Base-by-base conservation (phyloP, 2,888 invertebrate genomes). In the Epistrophe grossulariae region DNA sequence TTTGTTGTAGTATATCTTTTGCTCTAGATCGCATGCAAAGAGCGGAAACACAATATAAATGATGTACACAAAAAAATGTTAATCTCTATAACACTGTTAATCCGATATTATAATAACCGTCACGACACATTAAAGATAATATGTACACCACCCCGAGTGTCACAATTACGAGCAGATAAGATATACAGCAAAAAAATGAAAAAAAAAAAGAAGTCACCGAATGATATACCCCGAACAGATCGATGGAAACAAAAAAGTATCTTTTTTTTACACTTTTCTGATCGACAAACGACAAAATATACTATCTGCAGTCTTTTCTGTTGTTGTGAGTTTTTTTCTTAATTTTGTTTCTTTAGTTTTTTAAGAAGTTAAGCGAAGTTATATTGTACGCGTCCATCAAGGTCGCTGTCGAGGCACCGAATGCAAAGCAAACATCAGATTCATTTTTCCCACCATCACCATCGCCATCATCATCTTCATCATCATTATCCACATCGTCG, bases 391-490 rank as follows among this genome's bases (percentile, higher is more conserved):
- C 91, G 92, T 92, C 93, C 92, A 92, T 92, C 93, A 93, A 93
- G 92, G 92, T 93, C 92, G 92, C 92, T 92, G 91, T 91, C 92
- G 91, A 89, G 90, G 90, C 90, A 91, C 92, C 92, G 92, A 93
- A 90, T 90, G 91, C 89, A 89, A 90, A 84, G 82, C 88, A 84
- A 89, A 84, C 88, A 88, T 83, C 83, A 80, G 80, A 78, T 81
- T 87, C 82, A 73, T 88, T 89, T 89, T 89, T 89, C 89, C 89
- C 89, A 84, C 88, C 87, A 87, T 83, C 83, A 72, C 83, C 87
- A 87, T 82, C 78, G 35, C 68, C 78, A 82, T 76, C 76, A 77
- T 76, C 74, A 72, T 76, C 76, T 68, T 76, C 74, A 72, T 60
- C 62, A 57, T 62, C 78, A 71, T 78, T 57, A 73, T 83, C 83